These are phyloP conservation scores for Verasper variegatus DNA, from an alignment of 2,113 vertebrate genomes.

Conservation along the genomic window DNA sequence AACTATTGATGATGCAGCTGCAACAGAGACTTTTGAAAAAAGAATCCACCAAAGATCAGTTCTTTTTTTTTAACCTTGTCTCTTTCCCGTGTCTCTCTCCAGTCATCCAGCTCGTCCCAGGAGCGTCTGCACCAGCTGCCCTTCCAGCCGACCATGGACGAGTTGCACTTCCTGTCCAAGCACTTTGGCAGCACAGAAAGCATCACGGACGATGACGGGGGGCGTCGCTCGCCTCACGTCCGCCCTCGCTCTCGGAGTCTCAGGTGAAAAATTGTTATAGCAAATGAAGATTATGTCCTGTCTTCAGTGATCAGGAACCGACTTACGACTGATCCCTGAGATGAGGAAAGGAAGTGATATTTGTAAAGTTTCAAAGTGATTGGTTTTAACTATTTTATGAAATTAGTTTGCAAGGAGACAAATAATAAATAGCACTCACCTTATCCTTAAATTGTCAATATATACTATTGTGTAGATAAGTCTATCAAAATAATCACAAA, in stretches of 20 bases:
- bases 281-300: no score
- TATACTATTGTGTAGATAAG: neutral
- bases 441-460: neutral
- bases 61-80: conserved; percentile 21
- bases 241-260: conserved; percentile 92
- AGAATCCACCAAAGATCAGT: neutral
- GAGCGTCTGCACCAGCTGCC: conserved; percentile 93
- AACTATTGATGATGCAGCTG: conserved; percentile 18
- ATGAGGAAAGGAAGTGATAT: no score
- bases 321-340: no score
- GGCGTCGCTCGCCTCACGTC: conserved; percentile 86
- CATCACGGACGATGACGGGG: conserved; percentile 89
- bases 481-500: neutral
- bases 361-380: no score
- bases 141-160: conserved; percentile 91
- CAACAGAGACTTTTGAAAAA: conserved; percentile 4
- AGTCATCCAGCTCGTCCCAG: conserved; percentile 94
- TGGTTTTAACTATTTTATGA: no score
- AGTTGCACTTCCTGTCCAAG: conserved; percentile 91
- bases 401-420: neutral
- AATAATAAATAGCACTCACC: neutral
- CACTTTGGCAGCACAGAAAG: conserved; percentile 94
- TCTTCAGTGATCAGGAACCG: no score
- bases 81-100: conserved; percentile 39
- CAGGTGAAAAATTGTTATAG: conserved; percentile 77